phyloP scores from a whole-genome alignment of 2,888 invertebrate genomes.

The Dioctria linearis region DNA sequence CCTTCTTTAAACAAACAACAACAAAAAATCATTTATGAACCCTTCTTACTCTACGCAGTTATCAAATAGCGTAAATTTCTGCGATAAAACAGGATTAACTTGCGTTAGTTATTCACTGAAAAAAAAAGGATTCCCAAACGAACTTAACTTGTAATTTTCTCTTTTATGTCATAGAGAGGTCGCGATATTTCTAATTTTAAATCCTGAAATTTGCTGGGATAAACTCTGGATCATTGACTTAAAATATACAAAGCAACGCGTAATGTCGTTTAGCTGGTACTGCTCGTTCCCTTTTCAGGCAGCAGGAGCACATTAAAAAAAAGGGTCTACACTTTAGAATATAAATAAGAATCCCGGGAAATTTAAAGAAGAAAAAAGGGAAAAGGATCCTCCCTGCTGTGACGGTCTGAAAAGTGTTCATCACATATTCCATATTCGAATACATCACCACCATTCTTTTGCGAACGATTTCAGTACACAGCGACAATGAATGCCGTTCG shows the following conservation, averaged over 20 bases:
- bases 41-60: constrained; percentile 12
- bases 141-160: constrained; percentile 24
- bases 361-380: constrained; percentile 18
- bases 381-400: constrained; percentile 44
- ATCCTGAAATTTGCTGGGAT: constrained; percentile 46
- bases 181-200: constrained; percentile 50
- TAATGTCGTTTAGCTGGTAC: background rate
- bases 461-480: constrained; percentile 41
- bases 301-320: constrained; percentile 13
- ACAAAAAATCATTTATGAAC: background rate
- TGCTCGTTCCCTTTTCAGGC: background rate
- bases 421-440: background rate
- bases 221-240: constrained; percentile 13
- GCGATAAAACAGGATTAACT: constrained; percentile 38
- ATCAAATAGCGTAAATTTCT: constrained; percentile 41
- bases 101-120: constrained; percentile 31
- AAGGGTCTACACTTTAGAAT: constrained; percentile 39
- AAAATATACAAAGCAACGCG: background rate
- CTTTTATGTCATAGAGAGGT: background rate
- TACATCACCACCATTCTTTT: constrained; percentile 20
- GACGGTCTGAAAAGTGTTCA: constrained; percentile 41
- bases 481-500: constrained; percentile 30
- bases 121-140: constrained; percentile 32
- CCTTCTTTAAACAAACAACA: too few species aligned
- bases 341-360: constrained; percentile 25